phyloP scores from a whole-genome alignment of 2,113 vertebrate species.

The Xyrauchen texanus region DNA sequence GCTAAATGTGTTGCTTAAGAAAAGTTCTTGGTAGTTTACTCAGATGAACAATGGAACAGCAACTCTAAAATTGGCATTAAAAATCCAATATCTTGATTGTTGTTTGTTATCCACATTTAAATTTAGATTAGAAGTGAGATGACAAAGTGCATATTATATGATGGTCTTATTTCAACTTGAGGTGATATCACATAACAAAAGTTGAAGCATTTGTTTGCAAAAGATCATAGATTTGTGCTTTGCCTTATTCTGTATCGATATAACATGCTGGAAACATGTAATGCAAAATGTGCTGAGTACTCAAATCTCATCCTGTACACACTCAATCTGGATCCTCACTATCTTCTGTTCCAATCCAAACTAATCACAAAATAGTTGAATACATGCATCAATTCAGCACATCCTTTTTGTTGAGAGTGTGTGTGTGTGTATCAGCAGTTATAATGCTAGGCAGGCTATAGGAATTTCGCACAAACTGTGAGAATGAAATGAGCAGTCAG shows the following conservation, averaged over 20 bases:
- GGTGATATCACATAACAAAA: background rate
- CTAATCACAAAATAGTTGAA: constrained; percentile 23
- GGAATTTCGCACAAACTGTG: background rate
- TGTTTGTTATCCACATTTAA: constrained; percentile 16
- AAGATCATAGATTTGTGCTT: background rate
- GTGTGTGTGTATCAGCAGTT: constrained; percentile 33
- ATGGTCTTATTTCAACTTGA: constrained; percentile 17
- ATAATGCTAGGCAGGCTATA: background rate
- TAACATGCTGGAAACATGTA: no score
- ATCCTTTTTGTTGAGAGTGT: background rate
- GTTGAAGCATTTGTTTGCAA: background rate
- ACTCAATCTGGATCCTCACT: background rate
- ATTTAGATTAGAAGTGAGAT: constrained; percentile 19
- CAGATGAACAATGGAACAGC: constrained; percentile 28
- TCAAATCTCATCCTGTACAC: background rate
- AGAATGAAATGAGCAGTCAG: constrained; percentile 39
- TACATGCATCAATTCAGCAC: constrained; percentile 24
- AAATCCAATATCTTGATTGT: constrained; percentile 10
- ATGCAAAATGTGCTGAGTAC: constrained; percentile 6
- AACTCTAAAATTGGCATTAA: constrained; percentile 38
- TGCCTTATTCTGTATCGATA: no score
- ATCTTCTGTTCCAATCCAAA: constrained; percentile 2
- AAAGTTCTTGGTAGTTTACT: constrained; percentile 33
- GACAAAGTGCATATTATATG: background rate
- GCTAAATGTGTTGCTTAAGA: constrained; percentile 41